phyloP scores from a whole-genome alignment of 2,888 invertebrate species.

The Tenthredo mesomela region DNA sequence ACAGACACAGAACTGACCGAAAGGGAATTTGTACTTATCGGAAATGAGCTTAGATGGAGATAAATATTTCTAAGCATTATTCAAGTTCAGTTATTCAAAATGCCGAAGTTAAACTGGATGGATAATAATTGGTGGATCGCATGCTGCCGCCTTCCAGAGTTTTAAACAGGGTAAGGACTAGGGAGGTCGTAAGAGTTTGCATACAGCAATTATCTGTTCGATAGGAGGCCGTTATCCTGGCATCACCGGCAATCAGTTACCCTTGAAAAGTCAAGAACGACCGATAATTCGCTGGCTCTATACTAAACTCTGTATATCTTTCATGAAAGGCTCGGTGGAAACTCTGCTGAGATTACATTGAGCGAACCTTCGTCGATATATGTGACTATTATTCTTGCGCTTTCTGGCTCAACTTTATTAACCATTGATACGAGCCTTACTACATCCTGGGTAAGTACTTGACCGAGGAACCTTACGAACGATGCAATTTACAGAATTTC shows the following conservation, averaged over 20 bases:
- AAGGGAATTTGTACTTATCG: background rate
- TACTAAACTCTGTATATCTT: slow-evolving; percentile 13
- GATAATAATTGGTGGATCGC: slow-evolving; percentile 59
- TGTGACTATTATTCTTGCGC: background rate
- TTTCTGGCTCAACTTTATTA: slow-evolving; percentile 21
- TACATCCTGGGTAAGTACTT: background rate
- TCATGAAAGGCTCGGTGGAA: background rate
- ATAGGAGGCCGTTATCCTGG: slow-evolving; percentile 47
- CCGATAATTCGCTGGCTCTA: slow-evolving; percentile 42
- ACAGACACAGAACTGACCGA: background rate
- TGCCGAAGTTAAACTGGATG: slow-evolving; percentile 60
- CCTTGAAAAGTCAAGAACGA: slow-evolving; percentile 47
- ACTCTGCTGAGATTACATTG: background rate
- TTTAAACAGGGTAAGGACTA: slow-evolving; percentile 2
- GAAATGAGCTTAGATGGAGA: background rate
- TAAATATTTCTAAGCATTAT: slow-evolving; percentile 51
- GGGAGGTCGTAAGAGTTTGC: slow-evolving; percentile 35
- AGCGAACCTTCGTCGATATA: background rate
- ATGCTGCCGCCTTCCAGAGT: slow-evolving; percentile 51
- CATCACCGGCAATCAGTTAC: slow-evolving; percentile 50
- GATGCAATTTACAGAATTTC: slow-evolving; percentile 28
- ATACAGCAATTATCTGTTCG: slow-evolving; percentile 56
- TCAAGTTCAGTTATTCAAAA: slow-evolving; percentile 58
- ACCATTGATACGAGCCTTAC: slow-evolving; percentile 7
- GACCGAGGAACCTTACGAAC: background rate